Evolutionary conservation across 2,888 invertebrate species (phyloP).

Genomic region (Coecobrya sp.): DNA sequence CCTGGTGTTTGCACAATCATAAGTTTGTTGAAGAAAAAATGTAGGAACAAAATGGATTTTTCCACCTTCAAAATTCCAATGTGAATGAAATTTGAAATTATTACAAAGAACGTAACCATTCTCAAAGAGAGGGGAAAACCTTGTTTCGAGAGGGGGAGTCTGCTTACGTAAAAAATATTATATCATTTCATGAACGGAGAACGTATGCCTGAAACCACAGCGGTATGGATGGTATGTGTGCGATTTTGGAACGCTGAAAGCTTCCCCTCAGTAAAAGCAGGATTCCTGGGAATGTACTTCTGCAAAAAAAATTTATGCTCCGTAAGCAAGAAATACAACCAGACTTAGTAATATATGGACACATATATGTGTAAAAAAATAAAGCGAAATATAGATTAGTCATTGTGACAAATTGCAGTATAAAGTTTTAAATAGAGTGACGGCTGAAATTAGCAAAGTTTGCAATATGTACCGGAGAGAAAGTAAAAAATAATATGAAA

Average conservation of each 20-base stretch:
- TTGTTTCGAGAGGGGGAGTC: not conserved
- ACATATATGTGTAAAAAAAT: not conserved
- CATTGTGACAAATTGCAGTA: not conserved
- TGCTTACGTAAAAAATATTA: too few species aligned
- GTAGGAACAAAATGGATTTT: not conserved
- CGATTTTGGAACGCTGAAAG: not conserved
- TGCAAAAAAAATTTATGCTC: not conserved
- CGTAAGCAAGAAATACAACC: not conserved
- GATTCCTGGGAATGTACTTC: not conserved
- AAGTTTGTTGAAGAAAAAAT: not conserved
- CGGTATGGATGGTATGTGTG: not conserved
- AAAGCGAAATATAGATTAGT: not conserved
- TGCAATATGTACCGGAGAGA: not conserved
- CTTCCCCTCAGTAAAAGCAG: not conserved
- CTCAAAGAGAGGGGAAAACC: not conserved
- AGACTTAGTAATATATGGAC: not conserved
- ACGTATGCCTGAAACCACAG: not conserved
- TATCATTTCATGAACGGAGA: not conserved
- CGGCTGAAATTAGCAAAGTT: slow-evolving; percentile 19
- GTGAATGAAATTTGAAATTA: slow-evolving; percentile 39
- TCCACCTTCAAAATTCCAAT: not conserved
- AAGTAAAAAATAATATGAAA: not conserved
- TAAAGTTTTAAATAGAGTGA: slow-evolving; percentile 15
- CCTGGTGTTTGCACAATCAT: not conserved
- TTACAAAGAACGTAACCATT: not conserved